A percentile compares a stretch with the other conserved stretches of the same genome.
These are phyloP conservation scores for Lepidurus arcticus DNA, from an alignment of 1,140 invertebrate genomes.

Conservation along the genomic window DNA sequence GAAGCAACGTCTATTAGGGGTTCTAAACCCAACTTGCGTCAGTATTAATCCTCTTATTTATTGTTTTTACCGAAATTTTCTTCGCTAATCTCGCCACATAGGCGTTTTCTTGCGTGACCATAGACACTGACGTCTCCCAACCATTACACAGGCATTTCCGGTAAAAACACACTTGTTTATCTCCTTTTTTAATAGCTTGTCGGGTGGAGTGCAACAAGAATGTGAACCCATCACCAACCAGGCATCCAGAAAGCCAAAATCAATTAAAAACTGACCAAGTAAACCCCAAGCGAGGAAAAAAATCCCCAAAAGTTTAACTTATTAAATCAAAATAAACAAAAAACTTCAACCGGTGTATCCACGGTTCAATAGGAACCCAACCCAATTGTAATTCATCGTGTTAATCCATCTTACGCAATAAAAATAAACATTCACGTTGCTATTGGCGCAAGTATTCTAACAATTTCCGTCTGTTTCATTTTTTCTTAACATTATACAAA, in stretches of 20 bases:
- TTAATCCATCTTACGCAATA: not conserved
- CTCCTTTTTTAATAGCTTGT: not conserved
- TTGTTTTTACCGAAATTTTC: no score
- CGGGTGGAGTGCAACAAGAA: not conserved
- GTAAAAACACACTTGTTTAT: not conserved
- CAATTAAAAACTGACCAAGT: not conserved
- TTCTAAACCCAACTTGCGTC: no score
- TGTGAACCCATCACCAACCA: not conserved
- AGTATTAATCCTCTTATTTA: no score
- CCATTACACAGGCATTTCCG: conserved; percentile 4
- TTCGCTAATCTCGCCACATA: not conserved
- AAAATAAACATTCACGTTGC: not conserved
- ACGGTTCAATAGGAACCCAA: not conserved
- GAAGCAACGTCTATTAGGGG: no score
- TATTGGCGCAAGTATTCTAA: not conserved
- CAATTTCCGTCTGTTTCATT: not conserved
- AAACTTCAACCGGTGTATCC: not conserved
- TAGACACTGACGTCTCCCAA: not conserved
- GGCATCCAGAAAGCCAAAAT: not conserved
- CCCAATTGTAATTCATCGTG: not conserved
- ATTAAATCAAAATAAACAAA: not conserved
- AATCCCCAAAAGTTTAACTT: not conserved
- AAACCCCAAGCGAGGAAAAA: not conserved
- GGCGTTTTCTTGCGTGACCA: conserved; percentile 8
- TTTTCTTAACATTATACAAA: not conserved